Conservation (phyloP, 2,113 vertebrate species). For the Edolisoma coerulescens region DNA sequence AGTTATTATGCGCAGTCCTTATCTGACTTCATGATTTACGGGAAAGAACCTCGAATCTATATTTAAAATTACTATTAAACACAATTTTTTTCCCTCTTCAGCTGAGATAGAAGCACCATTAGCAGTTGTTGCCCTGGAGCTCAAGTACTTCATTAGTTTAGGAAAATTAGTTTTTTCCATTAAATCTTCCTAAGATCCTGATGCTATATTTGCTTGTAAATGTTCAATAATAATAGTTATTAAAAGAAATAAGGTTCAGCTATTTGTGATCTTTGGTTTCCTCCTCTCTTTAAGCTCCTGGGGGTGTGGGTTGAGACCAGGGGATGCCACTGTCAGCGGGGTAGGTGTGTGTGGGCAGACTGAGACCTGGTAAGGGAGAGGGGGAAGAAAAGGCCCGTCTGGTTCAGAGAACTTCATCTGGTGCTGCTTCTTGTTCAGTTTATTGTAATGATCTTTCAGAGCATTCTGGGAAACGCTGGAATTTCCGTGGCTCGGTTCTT, state of each 20-base stretch:
- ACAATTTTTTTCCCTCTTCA: constrained; percentile 4
- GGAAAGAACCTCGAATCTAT: constrained; percentile 5
- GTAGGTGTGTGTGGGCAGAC: background rate
- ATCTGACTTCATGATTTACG: constrained; percentile 32
- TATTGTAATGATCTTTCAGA: background rate
- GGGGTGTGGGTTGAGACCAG: background rate
- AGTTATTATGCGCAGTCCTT: background rate
- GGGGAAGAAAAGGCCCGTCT: background rate
- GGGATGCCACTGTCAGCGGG: fast-evolving
- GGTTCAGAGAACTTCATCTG: background rate
- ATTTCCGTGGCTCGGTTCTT: background rate
- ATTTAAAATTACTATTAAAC: constrained; percentile 28
- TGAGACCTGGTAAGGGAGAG: no score
- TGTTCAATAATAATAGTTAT: background rate
- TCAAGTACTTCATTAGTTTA: constrained; percentile 35
- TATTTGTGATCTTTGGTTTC: background rate
- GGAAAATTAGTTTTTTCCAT: constrained; percentile 1
- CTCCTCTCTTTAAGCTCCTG: background rate
- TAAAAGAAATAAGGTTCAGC: background rate
- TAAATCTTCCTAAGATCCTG: background rate
- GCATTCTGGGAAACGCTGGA: background rate
- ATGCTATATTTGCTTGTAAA: background rate
- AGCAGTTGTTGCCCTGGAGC: constrained; percentile 21
- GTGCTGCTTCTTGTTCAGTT: background rate
- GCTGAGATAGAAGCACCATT: constrained; percentile 3